Evolutionary conservation across 2,797 vertebrate species (phyloP), one percentile per base, ranked within the genome.

Genomic region (Lerista edwardsae): DNA sequence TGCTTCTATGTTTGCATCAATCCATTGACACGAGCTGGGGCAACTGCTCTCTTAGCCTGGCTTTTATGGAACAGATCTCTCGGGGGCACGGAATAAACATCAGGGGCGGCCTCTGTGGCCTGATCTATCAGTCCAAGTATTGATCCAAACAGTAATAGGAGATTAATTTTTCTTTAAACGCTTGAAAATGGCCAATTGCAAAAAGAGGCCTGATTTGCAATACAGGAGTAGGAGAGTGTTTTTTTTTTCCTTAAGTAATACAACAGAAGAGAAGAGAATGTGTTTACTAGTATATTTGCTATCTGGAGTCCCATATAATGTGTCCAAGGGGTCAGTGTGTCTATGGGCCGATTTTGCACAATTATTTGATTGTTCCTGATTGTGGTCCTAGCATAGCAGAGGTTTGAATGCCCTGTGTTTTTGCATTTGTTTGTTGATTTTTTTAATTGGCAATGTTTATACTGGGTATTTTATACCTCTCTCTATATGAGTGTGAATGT

Each of bases 71-170:
- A 31, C 9, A 29, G 62, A 19, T 27, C 69, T 44, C 55, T 25
- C 10, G 4, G 47, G 69, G 59, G 41, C 29, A 23, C 19, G 59
- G 69, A 74, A 85, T 74, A 67, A 85, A 74, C 61, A 65, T 85
- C 34, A 23, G 61, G 69, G 21, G 4, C 14, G 3, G 21, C 61
- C 62, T 68, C 72, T 1, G 2, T 41, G 47, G 23, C 77, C 84
- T 27, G 41, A 80, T 67, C 77, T 67, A 59, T 75, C 51, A 11
- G 47, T 61, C 41, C 69, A 80, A 44, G 19, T 85, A 80, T 80
- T 75, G 83, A 84, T 84, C 76, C 76, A 73, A 74, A 84, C 59
- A 67, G 61, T 73, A 41, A 79, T 39, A 39, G 34, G 77, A 79
- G 69, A 79, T 74, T 85, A 67, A 75, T 75, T 75, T 75, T 57